Conservation (phyloP, 1,140 invertebrate species). For the Carposina sasakii region DNA sequence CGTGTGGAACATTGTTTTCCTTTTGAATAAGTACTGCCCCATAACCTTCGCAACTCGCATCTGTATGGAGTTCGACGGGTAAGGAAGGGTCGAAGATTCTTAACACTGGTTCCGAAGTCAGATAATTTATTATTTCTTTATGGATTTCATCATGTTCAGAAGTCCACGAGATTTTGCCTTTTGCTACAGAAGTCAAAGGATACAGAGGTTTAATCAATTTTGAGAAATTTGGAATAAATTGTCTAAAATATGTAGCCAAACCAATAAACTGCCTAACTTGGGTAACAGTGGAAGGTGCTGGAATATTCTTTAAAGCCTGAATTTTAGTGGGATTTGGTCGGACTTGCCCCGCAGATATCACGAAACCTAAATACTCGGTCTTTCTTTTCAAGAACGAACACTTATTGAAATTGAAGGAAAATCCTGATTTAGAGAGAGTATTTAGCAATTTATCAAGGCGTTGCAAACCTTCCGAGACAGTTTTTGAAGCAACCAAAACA, state of each 20-base stretch:
- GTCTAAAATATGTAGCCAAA: slow-evolving; percentile 35
- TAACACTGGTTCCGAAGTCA: slow-evolving; percentile 36
- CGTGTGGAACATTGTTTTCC: slow-evolving; percentile 56
- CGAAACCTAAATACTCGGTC: slow-evolving; percentile 23
- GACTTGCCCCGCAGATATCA: slow-evolving; percentile 14
- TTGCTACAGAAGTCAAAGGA: slow-evolving; percentile 9
- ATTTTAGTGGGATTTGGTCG: slow-evolving; percentile 25
- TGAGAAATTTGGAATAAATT: slow-evolving; percentile 38
- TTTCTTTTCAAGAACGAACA: slow-evolving; percentile 28
- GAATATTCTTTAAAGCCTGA: slow-evolving; percentile 20
- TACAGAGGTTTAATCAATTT: slow-evolving; percentile 29
- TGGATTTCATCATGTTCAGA: slow-evolving; percentile 17
- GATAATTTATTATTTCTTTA: slow-evolving; percentile 9
- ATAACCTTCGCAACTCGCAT: slow-evolving; percentile 36
- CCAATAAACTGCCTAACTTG: slow-evolving; percentile 37
- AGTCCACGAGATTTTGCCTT: slow-evolving; percentile 17
- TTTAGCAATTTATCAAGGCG: slow-evolving; percentile 20
- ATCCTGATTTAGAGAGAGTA: slow-evolving; percentile 19
- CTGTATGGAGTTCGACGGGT: slow-evolving; percentile 48
- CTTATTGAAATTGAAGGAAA: slow-evolving; percentile 33
- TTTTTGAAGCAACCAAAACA: slow-evolving; percentile 16
- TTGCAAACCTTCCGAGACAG: slow-evolving; percentile 17
- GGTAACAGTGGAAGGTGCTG: slow-evolving; percentile 26
- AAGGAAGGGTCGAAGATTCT: slow-evolving; percentile 34
- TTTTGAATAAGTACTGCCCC: slow-evolving; percentile 45